Conservation (phyloP, 2,113 vertebrate species). For the Macroglossus sobrinus region DNA sequence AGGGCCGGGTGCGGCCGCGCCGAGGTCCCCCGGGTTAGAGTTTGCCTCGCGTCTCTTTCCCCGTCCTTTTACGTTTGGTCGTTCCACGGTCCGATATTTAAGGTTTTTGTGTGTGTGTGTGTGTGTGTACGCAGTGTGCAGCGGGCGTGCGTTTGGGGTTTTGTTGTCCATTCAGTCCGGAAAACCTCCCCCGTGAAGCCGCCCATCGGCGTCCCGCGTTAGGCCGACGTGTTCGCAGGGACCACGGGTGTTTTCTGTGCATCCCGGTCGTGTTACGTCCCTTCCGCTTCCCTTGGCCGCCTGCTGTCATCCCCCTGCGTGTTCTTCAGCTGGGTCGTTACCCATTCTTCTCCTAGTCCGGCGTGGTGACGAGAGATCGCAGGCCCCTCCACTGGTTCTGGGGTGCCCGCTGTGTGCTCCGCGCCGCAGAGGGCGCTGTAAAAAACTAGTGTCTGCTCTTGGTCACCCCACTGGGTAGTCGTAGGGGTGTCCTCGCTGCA, state of each 20-base stretch:
- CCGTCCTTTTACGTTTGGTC: not conserved
- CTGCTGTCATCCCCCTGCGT: not conserved
- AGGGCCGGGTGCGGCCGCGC: too few relatives aligned
- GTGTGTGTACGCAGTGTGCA: not conserved
- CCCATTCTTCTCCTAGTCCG: not conserved
- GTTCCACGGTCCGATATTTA: not conserved
- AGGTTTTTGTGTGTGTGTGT: too few relatives aligned
- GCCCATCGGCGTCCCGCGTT: not conserved
- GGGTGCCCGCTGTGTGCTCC: not conserved
- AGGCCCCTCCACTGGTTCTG: not conserved
- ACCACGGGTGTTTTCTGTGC: not conserved
- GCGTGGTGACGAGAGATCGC: not conserved
- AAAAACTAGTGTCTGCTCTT: not conserved
- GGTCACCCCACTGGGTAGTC: not conserved
- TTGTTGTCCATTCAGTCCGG: not conserved
- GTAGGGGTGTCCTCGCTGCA: not conserved
- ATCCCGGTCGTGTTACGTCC: not conserved
- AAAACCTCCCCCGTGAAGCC: not conserved
- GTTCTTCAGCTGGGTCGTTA: not conserved
- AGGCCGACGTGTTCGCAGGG: not conserved
- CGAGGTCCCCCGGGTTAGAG: not conserved
- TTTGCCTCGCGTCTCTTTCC: not conserved
- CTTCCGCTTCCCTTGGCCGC: not conserved
- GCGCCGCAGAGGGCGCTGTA: not conserved
- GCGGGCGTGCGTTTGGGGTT: not conserved